Conservation (phyloP, 1,140 invertebrate genomes). For the Oreohelix idahoensis region DNA sequence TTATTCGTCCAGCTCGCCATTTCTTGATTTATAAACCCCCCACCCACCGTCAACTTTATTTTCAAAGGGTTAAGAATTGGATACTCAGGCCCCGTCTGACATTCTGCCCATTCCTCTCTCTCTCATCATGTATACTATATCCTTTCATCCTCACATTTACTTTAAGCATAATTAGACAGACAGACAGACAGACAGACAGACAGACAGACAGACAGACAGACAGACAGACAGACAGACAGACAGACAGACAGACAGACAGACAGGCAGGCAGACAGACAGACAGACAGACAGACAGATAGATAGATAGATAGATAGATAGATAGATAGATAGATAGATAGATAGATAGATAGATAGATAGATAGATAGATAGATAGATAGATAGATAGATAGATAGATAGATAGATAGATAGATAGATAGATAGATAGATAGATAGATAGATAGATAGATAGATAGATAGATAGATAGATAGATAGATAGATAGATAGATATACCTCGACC, state of each 20-base stretch:
- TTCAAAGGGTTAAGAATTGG: too few relatives aligned
- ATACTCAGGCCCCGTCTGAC: too few relatives aligned
- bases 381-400: constrained; percentile 22
- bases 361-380: constrained; percentile 8
- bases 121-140: too few relatives aligned
- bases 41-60: too few relatives aligned
- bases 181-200: neutral
- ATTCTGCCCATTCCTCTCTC: too few relatives aligned
- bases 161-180: too few relatives aligned
- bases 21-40: too few relatives aligned
- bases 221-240: neutral
- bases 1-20: too few relatives aligned
- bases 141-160: too few relatives aligned
- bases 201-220: neutral
- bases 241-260: neutral
- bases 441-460: constrained; percentile 20
- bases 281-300: too few relatives aligned
- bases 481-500: too few relatives aligned
- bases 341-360: constrained; percentile 5
- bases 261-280: too few relatives aligned
- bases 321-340: neutral
- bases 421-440: constrained; percentile 17
- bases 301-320: constrained; percentile 1
- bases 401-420: constrained; percentile 26
- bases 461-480: constrained; percentile 25